Base-by-base conservation (phyloP, 2,797 vertebrate species). In the Eospalax fontanierii region DNA sequence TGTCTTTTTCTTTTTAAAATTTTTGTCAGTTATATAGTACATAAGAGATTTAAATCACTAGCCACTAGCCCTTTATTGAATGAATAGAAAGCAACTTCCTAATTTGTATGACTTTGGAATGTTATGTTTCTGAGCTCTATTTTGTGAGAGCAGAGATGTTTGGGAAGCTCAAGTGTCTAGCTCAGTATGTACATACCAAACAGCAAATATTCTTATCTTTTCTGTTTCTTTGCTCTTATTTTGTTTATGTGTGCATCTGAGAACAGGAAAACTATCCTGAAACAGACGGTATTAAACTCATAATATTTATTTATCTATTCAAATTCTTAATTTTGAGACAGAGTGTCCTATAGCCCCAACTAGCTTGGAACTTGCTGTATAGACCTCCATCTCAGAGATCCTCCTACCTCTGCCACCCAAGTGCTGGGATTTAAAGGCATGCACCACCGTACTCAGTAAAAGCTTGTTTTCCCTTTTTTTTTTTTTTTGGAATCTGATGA, bases 401-500 rank as follows among this genome's bases (percentile, higher is more conserved):
- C 70, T 5, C 5, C 46, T 79, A 50, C 33, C 5, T 86, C 26
- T 71, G 66, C 9, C 24, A 54, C 33, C n/a, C 4, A 9, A 71
- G n/a, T 57, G 46, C 66, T 86, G 66, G 46, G 5, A 71, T 86
- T n/a, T 54, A 57, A 57, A 85, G 66, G 15, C 65, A 18, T 57
- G 68, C 28, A 24, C 46, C 28, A 30, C 46, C 9, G 38, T 1
- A 12, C 46, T n/a, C n/a, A 43, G 4, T 40, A 63, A 92, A 95
- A 43, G 6, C 74, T 95, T 88, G n/a, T n/a, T n/a, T n/a, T n/a
- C 46, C 46, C 6, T 83, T 95, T 89, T 92, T 16, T 84, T 70
- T 73, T 94, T 40, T 84, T 82, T 95, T 79, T 88, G 24, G 89
- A 73, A 14, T 92, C 78, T 59, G 18, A 79, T 35, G 54, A 95